A percentile compares a stretch with the other conserved stretches of the same genome.
Evolutionary conservation across 2,888 invertebrate genomes (phyloP).

Genomic region (Nebria salina): DNA sequence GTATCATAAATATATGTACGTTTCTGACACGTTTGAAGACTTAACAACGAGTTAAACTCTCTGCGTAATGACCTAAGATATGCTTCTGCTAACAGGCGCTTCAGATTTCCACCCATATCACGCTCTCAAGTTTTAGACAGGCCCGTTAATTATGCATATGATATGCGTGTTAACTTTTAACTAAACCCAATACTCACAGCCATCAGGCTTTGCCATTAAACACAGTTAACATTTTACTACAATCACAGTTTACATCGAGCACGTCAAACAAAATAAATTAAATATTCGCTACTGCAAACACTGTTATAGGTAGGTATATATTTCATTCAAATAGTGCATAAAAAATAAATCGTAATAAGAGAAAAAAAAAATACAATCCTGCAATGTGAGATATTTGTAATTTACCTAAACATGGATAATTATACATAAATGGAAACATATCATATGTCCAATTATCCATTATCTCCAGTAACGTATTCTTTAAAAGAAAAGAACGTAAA

Average conservation of each 20-base stretch:
- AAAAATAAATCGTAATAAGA: too few relatives aligned
- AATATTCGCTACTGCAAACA: too few relatives aligned
- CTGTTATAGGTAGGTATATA: too few relatives aligned
- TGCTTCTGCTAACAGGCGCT: background rate
- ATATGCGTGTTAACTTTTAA: background rate
- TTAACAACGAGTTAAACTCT: too few relatives aligned
- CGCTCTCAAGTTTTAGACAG: background rate
- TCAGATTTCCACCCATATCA: slow-evolving; percentile 9
- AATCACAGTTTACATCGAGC: background rate
- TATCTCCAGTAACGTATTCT: background rate
- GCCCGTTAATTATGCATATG: background rate
- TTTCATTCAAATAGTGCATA: too few relatives aligned
- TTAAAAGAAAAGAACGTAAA: too few relatives aligned
- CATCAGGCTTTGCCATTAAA: background rate
- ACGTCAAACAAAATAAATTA: too few relatives aligned
- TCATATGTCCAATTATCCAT: background rate
- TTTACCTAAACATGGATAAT: too few relatives aligned
- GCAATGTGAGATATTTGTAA: too few relatives aligned
- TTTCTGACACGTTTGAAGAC: too few relatives aligned
- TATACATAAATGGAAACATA: background rate
- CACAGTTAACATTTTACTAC: background rate
- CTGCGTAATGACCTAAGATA: background rate
- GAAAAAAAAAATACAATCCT: too few relatives aligned
- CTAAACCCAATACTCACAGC: background rate
- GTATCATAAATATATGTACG: too few relatives aligned